Conservation (phyloP, 2,113 vertebrate species). For the Petroica traversi region DNA sequence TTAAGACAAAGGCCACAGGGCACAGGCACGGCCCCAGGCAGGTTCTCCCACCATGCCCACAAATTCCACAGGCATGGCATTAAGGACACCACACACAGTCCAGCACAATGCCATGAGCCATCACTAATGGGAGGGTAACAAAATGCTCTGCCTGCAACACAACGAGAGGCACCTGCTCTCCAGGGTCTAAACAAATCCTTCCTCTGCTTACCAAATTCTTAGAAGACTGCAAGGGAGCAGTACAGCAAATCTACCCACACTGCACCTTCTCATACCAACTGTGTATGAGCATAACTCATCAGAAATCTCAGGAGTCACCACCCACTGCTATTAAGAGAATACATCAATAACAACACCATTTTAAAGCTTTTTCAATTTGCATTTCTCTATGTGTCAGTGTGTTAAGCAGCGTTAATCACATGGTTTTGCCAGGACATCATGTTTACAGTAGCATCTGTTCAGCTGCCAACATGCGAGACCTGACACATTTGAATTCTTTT, state of each 20-base stretch:
- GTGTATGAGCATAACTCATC: not conserved
- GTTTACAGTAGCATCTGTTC: not conserved
- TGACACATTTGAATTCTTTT: not conserved
- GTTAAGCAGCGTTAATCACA: conserved; percentile 26
- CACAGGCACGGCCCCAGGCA: not conserved
- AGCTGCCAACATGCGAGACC: not conserved
- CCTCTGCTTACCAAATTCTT: not conserved
- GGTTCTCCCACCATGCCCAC: not conserved
- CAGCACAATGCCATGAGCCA: fast-evolving
- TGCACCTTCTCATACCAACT: not conserved
- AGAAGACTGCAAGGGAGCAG: not conserved
- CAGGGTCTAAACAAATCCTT: not conserved
- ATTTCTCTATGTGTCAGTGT: conserved; percentile 28
- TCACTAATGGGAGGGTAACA: not conserved
- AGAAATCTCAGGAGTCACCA: not conserved
- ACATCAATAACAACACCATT: conserved; percentile 10
- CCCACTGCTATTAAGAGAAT: not conserved
- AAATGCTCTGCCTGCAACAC: not conserved
- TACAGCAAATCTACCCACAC: not conserved
- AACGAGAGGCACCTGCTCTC: not conserved
- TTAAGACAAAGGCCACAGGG: not conserved
- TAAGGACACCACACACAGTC: not conserved
- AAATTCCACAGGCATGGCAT: not conserved
- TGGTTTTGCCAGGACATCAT: not conserved
- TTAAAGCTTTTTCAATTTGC: conserved; percentile 22